Evolutionary conservation across 2,797 vertebrate genomes (phyloP).

Genomic region (Ateles fusciceps): DNA sequence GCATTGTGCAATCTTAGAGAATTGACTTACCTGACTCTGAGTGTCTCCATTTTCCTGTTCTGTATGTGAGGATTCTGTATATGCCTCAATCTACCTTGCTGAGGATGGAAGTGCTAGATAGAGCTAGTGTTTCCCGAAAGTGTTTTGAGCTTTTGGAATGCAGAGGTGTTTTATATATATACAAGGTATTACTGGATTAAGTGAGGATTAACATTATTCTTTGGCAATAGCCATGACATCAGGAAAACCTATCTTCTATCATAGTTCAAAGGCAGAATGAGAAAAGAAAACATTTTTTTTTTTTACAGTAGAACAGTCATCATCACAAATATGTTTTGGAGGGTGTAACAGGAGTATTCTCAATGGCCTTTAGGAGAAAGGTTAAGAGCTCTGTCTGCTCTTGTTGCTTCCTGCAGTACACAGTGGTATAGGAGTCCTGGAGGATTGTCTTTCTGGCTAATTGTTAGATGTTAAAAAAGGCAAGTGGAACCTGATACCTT

Average conservation of each 20-base stretch:
- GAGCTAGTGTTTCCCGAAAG: background rate
- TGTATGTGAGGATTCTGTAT: background rate
- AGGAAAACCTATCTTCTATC: background rate
- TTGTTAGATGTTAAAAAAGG: constrained; percentile 86
- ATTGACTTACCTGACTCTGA: background rate
- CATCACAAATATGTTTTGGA: constrained; percentile 14
- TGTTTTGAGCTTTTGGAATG: background rate
- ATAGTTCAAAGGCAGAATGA: constrained; percentile 17
- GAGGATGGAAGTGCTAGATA: background rate
- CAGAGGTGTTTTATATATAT: background rate
- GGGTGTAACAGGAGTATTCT: constrained; percentile 84
- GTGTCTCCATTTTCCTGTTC: background rate
- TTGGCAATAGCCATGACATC: background rate
- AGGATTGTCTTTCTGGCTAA: constrained; percentile 86
- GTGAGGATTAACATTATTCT: background rate
- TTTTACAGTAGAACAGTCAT: constrained; percentile 17
- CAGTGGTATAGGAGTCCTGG: constrained; percentile 18
- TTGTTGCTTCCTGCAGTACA: constrained; percentile 77
- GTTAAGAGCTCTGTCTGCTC: constrained; percentile 83
- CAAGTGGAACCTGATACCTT: constrained; percentile 83
- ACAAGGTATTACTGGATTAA: background rate
- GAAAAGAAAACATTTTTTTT: background rate
- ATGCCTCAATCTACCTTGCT: background rate
- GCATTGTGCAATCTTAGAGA: background rate
- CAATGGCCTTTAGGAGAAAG: constrained; percentile 84